These are phyloP conservation scores for Dysidea cf. avara DNA, from an alignment of 37 sponge, comb jelly and placozoan species.

Conservation along the genomic window DNA sequence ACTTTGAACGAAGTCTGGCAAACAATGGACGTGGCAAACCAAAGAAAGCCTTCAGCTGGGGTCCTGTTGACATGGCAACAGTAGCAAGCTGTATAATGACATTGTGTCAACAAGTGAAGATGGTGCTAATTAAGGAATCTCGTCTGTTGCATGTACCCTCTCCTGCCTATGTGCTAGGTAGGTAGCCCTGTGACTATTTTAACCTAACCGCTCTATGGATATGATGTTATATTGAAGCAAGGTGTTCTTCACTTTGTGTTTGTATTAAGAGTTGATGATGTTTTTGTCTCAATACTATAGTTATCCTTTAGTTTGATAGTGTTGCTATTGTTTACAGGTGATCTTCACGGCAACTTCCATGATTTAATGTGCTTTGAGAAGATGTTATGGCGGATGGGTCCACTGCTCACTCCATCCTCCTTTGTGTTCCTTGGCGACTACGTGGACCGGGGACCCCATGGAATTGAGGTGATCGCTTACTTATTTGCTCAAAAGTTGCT, in stretches of 20 bases:
- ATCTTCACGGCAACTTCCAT: conserved; percentile 94
- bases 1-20: conserved; percentile 90
- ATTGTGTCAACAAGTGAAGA: conserved; percentile 68
- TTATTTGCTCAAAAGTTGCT: conserved; percentile 93
- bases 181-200: neutral
- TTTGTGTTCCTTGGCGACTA: conserved; percentile 97
- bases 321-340: conserved; percentile 49
- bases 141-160: conserved; percentile 72
- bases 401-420: conserved; percentile 82
- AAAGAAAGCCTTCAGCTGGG: conserved; percentile 88
- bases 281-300: too few relatives aligned
- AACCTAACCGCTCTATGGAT: neutral
- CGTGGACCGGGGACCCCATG: conserved; percentile 89
- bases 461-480: conserved; percentile 94
- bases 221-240: neutral
- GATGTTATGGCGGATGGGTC: conserved; percentile 93
- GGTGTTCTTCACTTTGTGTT: too few relatives aligned
- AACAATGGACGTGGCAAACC: conserved; percentile 76
- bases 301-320: too few relatives aligned
- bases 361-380: conserved; percentile 95
- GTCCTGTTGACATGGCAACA: conserved; percentile 76
- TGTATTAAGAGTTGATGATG: too few relatives aligned
- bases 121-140: conserved; percentile 65
- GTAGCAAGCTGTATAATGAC: conserved; percentile 78
- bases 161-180: conserved; percentile 88